phyloP scores from a whole-genome alignment of 1,140 invertebrate species.

The Drosophila novamexicana region DNA sequence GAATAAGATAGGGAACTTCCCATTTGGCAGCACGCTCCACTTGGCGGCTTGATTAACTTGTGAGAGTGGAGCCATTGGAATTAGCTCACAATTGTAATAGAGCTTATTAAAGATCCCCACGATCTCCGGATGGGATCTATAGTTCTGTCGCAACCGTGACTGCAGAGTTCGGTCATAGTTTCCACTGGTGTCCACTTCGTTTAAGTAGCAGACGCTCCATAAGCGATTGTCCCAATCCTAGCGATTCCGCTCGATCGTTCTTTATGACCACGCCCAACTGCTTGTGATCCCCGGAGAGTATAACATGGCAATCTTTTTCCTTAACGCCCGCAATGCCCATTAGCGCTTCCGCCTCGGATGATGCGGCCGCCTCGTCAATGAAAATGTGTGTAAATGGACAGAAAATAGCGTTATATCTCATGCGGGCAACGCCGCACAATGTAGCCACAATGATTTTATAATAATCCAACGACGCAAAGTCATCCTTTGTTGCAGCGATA shows the following conservation, averaged over 20 bases:
- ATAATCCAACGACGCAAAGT: neutral
- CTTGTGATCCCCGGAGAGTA: slow-evolving; percentile 93
- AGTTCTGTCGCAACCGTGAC: slow-evolving; percentile 88
- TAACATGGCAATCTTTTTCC: slow-evolving; percentile 85
- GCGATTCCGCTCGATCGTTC: slow-evolving; percentile 84
- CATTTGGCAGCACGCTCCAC: slow-evolving; percentile 81
- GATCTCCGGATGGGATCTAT: slow-evolving; percentile 87
- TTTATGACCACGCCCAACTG: slow-evolving; percentile 92
- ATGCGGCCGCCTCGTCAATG: slow-evolving; percentile 93
- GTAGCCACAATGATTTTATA: slow-evolving; percentile 64
- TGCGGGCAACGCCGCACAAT: slow-evolving; percentile 84
- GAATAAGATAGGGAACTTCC: slow-evolving; percentile 87
- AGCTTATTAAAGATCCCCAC: slow-evolving; percentile 87
- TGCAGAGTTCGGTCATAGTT: slow-evolving; percentile 87
- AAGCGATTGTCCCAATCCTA: slow-evolving; percentile 86
- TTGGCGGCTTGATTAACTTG: slow-evolving; percentile 58
- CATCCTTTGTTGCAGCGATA: neutral
- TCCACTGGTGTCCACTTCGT: slow-evolving; percentile 84
- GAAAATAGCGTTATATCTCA: neutral
- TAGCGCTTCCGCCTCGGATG: slow-evolving; percentile 91
- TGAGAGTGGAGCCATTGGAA: slow-evolving; percentile 57
- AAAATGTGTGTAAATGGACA: slow-evolving; percentile 88
- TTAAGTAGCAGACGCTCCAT: slow-evolving; percentile 86
- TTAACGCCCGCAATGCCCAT: slow-evolving; percentile 89
- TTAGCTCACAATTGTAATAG: slow-evolving; percentile 88